phyloP scores from a whole-genome alignment of 2,113 vertebrate species.

The Lanius ludovicianus region DNA sequence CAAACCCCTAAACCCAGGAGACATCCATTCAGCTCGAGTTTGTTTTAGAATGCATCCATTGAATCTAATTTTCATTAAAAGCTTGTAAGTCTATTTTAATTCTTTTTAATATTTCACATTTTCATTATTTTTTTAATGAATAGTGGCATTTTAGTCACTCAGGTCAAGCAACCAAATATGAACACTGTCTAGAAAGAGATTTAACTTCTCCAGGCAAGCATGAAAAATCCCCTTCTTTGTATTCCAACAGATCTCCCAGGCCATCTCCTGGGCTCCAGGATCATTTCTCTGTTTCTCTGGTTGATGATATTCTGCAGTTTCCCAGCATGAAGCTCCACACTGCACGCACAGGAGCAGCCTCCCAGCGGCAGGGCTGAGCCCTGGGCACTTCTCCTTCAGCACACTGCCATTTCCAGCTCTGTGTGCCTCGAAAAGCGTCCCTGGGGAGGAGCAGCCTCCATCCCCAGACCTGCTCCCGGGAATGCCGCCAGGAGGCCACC shows the following conservation, averaged over 20 bases:
- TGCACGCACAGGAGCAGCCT: background rate
- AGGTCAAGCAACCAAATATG: background rate
- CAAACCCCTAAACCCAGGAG: background rate
- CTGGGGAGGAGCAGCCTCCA: background rate
- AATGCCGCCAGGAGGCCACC: background rate
- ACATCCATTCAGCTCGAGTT: background rate
- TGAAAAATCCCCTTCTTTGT: background rate
- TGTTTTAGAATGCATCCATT: background rate
- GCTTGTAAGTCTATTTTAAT: conserved; percentile 8
- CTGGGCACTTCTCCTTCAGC: background rate
- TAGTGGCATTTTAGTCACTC: background rate
- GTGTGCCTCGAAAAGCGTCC: background rate
- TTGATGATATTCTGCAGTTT: background rate
- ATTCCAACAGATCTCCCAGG: background rate
- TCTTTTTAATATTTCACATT: conserved; percentile 26
- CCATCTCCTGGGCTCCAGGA: background rate
- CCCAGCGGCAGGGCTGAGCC: background rate
- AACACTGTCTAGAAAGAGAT: background rate
- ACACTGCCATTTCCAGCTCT: background rate
- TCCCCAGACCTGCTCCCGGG: background rate
- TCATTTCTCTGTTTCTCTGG: background rate
- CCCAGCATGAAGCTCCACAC: rapidly evolving
- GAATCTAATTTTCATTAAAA: conserved; percentile 39
- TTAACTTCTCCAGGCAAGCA: background rate
- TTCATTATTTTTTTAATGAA: background rate